These are phyloP conservation scores for silkworm (Bombyx mori) DNA, from an alignment of 1,140 invertebrate species.

Conservation along the genomic window DNA sequence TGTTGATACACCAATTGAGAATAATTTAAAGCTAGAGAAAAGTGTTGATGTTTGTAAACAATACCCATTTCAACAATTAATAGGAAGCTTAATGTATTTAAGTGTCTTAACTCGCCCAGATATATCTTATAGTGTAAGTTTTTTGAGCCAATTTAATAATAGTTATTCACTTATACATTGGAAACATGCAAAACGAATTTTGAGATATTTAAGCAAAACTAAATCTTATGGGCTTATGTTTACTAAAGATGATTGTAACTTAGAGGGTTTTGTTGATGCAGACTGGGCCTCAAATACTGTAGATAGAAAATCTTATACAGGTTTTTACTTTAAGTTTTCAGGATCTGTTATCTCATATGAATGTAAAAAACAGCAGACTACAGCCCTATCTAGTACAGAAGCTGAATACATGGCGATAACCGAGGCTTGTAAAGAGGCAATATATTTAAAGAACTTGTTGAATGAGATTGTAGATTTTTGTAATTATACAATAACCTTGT, in stretches of 20 bases:
- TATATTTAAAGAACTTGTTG: not conserved
- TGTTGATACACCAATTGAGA: not conserved
- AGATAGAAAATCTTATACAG: not conserved
- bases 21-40: slow-evolving; percentile 3
- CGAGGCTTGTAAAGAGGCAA: not conserved
- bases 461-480: not conserved
- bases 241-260: not conserved
- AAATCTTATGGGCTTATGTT: not conserved
- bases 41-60: not conserved
- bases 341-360: not conserved
- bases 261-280: not conserved
- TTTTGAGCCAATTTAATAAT: slow-evolving; percentile 5
- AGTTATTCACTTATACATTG: not conserved
- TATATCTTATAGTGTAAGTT: not conserved
- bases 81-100: slow-evolving; percentile 2
- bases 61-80: not conserved
- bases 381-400: not conserved
- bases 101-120: not conserved
- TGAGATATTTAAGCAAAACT: not conserved
- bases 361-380: slow-evolving; percentile 1
- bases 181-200: slow-evolving; percentile 1
- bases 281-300: slow-evolving; percentile 1
- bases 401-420: not conserved
- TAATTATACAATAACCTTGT: not conserved
- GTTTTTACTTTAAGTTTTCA: slow-evolving; percentile 2